A percentile compares a stretch with the other conserved stretches of the same genome.
Evolutionary conservation across 2,113 vertebrate genomes (phyloP).

Genomic region (Zapornia atra): DNA sequence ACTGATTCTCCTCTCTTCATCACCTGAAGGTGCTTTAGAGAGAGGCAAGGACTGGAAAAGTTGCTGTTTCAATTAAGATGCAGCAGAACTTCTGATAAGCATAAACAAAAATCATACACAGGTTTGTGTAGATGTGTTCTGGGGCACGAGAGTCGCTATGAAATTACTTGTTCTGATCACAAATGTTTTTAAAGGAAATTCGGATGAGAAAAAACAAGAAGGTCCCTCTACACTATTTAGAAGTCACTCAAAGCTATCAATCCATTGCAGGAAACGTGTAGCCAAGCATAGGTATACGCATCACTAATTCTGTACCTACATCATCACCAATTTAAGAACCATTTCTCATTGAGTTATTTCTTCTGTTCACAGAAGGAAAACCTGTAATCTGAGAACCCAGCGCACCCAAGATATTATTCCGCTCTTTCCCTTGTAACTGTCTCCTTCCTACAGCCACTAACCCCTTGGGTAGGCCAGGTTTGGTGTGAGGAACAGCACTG

Average conservation of each 20-base stretch:
- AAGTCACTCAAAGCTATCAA: background rate
- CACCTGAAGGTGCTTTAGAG: background rate
- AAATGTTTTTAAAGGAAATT: background rate
- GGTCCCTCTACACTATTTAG: background rate
- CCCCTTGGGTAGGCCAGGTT: background rate
- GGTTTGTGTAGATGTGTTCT: background rate
- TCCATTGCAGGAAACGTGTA: background rate
- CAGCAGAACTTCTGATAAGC: background rate
- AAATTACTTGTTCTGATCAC: background rate
- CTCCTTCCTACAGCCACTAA: background rate
- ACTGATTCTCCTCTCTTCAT: background rate
- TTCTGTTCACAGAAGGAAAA: background rate
- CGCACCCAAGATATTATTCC: background rate
- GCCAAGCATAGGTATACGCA: accelerated
- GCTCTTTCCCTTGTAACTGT: background rate
- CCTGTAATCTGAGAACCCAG: background rate
- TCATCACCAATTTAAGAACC: background rate
- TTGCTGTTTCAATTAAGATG: background rate
- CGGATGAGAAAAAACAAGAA: background rate
- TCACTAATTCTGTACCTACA: background rate
- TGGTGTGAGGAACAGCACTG: background rate
- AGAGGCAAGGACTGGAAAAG: background rate
- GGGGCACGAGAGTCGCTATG: background rate
- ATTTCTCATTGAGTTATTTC: background rate
- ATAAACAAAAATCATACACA: background rate